phyloP scores from a whole-genome alignment of 1,140 invertebrate genomes.

The Vollenhovia emeryi region DNA sequence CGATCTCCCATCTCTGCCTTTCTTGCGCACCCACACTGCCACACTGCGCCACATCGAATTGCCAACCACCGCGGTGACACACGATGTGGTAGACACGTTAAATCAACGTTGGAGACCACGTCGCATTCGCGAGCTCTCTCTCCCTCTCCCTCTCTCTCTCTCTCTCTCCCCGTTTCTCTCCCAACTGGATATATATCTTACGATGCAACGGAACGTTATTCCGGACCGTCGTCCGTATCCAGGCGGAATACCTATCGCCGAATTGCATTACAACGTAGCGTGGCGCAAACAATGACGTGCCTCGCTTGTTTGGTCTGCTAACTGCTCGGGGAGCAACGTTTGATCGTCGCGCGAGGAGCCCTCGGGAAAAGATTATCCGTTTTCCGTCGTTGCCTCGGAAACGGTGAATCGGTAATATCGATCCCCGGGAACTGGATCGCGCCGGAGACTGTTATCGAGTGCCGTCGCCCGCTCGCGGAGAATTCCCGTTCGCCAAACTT shows the following conservation, averaged over 20 bases:
- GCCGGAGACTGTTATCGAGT: conserved; percentile 15
- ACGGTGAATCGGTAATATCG: conserved; percentile 14
- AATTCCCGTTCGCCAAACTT: conserved; percentile 5
- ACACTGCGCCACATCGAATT: conserved; percentile 15
- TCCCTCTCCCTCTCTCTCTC: neutral
- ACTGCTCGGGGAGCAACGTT: conserved; percentile 59
- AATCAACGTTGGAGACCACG: conserved; percentile 66
- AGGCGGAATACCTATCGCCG: conserved; percentile 22
- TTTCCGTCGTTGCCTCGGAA: neutral
- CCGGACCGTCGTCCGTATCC: conserved; percentile 20
- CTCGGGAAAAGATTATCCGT: conserved; percentile 56
- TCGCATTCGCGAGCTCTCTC: neutral
- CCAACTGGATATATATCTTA: conserved; percentile 51
- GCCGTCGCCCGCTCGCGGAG: neutral
- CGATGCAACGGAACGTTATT: conserved; percentile 43
- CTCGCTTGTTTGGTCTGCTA: conserved; percentile 66
- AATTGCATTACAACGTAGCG: conserved; percentile 63
- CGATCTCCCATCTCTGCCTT: neutral
- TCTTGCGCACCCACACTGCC: neutral
- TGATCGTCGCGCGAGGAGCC: conserved; percentile 46
- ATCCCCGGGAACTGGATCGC: conserved; percentile 6
- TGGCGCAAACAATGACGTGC: conserved; percentile 66
- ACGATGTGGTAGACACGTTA: conserved; percentile 61
- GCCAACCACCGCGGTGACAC: conserved; percentile 25
- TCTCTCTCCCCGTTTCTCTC: neutral